phyloP scores from a whole-genome alignment of 2,113 vertebrate species.

The Vicugna pacos region DNA sequence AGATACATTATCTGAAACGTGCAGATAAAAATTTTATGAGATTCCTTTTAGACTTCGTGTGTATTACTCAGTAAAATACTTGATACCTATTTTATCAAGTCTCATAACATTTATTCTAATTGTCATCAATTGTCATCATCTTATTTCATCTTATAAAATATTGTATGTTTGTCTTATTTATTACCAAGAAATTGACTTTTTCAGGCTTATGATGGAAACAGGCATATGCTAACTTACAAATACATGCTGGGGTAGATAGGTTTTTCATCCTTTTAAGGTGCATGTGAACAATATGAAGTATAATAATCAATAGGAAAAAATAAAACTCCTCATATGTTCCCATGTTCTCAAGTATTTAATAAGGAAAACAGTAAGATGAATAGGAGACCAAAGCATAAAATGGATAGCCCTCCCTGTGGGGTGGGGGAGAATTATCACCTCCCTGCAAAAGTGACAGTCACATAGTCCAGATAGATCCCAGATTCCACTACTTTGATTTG shows the following conservation, averaged over 20 bases:
- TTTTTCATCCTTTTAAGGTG: background rate
- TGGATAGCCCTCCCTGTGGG: background rate
- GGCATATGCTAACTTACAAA: background rate
- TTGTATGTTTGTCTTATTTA: background rate
- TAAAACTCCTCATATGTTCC: background rate
- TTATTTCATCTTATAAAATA: background rate
- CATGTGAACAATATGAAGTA: background rate
- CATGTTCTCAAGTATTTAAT: background rate
- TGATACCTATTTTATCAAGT: background rate
- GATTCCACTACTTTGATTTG: background rate
- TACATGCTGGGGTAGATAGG: background rate
- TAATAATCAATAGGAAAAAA: background rate
- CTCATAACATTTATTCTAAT: background rate
- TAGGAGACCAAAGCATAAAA: background rate
- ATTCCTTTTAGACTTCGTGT: background rate
- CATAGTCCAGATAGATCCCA: background rate
- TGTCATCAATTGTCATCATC: background rate
- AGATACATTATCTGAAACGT: background rate
- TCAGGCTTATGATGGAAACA: background rate
- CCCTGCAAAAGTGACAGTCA: rapidly evolving
- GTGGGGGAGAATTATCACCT: background rate
- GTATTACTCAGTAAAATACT: background rate
- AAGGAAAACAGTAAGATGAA: background rate
- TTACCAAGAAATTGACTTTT: background rate
- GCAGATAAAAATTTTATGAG: background rate